phyloP scores from a whole-genome alignment of 2,113 vertebrate genomes.

The Pungitius pungitius region DNA sequence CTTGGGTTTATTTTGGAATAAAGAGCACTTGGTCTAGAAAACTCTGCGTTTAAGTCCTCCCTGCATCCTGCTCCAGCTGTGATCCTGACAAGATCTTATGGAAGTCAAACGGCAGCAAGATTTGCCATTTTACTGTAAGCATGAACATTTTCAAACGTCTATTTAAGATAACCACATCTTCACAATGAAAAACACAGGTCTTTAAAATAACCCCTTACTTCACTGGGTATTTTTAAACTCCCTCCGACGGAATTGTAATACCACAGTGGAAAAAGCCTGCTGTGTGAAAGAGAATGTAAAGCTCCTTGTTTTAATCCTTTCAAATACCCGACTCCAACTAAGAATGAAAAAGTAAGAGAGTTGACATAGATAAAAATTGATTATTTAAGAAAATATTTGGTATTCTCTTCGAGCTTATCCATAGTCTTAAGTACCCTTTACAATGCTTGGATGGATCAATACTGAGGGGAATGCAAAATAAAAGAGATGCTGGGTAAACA shows the following conservation, averaged over 20 bases:
- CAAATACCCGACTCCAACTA: slow-evolving; percentile 2
- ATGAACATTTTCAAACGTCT: background rate
- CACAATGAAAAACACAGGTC: background rate
- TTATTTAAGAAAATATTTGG: background rate
- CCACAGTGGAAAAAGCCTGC: slow-evolving; percentile 15
- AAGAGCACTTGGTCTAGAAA: no score
- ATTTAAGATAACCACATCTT: slow-evolving; percentile 3
- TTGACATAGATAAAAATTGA: background rate
- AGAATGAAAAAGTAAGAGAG: background rate
- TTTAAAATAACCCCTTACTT: slow-evolving; percentile 16
- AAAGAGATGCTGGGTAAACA: background rate
- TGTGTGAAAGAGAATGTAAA: slow-evolving; percentile 22
- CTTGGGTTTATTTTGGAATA: no score
- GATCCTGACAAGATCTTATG: no score
- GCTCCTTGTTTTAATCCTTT: slow-evolving; percentile 11
- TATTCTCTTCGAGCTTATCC: background rate
- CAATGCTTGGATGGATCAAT: slow-evolving; percentile 28
- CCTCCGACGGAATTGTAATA: background rate
- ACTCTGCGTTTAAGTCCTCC: no score
- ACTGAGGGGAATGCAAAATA: slow-evolving; percentile 12
- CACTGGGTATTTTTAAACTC: slow-evolving; percentile 27
- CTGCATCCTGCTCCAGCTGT: no score
- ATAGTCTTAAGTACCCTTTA: background rate
- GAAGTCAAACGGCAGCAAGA: background rate
- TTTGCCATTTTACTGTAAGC: background rate